Conservation (phyloP, 1,140 invertebrate species). For the Drosophila nannoptera region DNA sequence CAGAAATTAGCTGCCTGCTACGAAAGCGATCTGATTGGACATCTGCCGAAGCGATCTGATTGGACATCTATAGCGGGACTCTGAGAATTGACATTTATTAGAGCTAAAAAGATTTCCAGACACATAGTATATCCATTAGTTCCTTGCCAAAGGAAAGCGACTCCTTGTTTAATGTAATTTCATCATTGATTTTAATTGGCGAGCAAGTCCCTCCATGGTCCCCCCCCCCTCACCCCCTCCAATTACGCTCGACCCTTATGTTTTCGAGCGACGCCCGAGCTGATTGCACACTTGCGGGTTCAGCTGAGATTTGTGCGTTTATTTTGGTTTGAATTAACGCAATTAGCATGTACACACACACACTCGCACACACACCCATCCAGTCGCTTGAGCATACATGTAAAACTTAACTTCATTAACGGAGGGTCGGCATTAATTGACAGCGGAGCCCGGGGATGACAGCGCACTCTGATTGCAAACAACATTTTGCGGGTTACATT, state of each 20-base stretch:
- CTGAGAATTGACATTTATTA: too few relatives aligned
- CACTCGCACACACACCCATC: slow-evolving; percentile 5
- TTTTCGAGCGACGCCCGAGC: slow-evolving; percentile 6
- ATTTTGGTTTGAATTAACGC: slow-evolving; percentile 71
- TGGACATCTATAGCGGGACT: too few relatives aligned
- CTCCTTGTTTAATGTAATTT: too few relatives aligned
- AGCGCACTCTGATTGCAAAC: slow-evolving; percentile 30
- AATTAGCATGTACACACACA: slow-evolving; percentile 53
- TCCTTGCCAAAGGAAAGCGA: too few relatives aligned
- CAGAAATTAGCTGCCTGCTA: neutral
- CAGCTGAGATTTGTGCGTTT: slow-evolving; percentile 38
- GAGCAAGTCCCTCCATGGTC: neutral
- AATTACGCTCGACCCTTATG: neutral
- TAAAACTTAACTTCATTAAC: slow-evolving; percentile 38
- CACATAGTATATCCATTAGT: too few relatives aligned
- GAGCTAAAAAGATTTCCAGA: too few relatives aligned
- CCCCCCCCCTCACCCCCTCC: neutral
- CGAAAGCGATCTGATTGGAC: too few relatives aligned
- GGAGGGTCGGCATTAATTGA: neutral
- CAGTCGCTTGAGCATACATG: neutral
- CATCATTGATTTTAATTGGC: too few relatives aligned
- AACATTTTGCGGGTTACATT: slow-evolving; percentile 63
- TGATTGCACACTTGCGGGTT: neutral
- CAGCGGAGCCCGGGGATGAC: neutral
- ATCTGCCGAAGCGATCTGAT: too few relatives aligned